Evolutionary conservation across 2,113 vertebrate species (phyloP), one percentile per base, ranked within the genome.

Genomic region (Paratilapia polleni): DNA sequence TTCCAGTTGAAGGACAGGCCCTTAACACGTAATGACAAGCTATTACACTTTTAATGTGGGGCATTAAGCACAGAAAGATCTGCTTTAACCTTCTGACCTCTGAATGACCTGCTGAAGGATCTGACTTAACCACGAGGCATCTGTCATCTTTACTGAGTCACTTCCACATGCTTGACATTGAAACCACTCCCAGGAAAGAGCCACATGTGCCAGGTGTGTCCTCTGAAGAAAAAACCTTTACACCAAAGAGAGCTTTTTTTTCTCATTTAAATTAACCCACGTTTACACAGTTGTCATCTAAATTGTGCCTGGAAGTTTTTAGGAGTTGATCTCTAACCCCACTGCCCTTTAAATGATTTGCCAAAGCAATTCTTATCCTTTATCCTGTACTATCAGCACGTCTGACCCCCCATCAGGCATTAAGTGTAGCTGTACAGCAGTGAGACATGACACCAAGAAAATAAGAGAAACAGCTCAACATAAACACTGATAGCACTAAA

Each of bases 11-110:
- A 56, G 34, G 49, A 64, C 43, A 73, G 6, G 4, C 38, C 82
- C 64, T 84, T 80, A 79, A 89, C 77, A 81, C 64, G 80, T 78
- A 61, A 26, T 62, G 47, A 77, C 86, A 79, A 88, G 60, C 76
- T 74, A 28, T 56, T 86, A 70, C 76, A 80, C 85, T 82, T 75
- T 70, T 12, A 28, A 78, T 38, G 47, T 61, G 70, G 73, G 1
- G 7, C 56, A 20, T 80, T 82, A 74, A 81, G 52, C 22, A 47
- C 62, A 59, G n/a, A 74, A 77, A 60, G 61, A 81, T 87, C 19
- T 75, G 41, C 59, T 77, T 52, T 88, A 64, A 83, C 57, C 83
- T 34, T 61, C 49, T 90, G 74, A 74, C 82, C 77, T 62, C 54
- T 64, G 34, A 66, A 75, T 80, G 77, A 80, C 83, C 81, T 26